Evolutionary conservation across 2,888 invertebrate species (phyloP).

Genomic region (Dicycla oo): DNA sequence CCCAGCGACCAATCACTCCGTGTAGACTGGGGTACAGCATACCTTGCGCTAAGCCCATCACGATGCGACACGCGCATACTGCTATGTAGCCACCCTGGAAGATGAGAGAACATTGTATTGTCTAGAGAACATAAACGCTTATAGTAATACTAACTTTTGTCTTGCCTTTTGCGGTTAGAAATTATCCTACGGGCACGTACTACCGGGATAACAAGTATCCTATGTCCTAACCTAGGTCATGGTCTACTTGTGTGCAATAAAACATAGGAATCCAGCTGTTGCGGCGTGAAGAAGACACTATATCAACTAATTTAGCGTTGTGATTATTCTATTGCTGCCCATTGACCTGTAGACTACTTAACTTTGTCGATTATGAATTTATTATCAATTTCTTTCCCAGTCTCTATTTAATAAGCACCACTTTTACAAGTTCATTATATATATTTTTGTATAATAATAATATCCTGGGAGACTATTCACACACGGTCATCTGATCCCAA

Average conservation of each 20-base stretch:
- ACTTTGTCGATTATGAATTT: not conserved
- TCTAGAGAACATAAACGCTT: not conserved
- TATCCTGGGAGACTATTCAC: too few species aligned
- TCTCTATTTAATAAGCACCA: too few species aligned
- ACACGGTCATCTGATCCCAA: too few species aligned
- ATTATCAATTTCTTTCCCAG: not conserved
- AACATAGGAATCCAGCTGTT: not conserved
- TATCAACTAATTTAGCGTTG: not conserved
- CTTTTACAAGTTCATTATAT: too few species aligned
- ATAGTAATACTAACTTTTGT: not conserved
- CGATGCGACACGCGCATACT: conserved; percentile 88
- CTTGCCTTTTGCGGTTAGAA: too few species aligned
- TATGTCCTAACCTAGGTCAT: too few species aligned
- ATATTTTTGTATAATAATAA: too few species aligned
- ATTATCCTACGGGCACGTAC: too few species aligned
- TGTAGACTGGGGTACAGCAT: conserved; percentile 92
- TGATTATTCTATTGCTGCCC: too few species aligned
- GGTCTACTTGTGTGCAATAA: not conserved
- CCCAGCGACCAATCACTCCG: conserved; percentile 93
- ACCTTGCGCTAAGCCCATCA: conserved; percentile 93
- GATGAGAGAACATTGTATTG: not conserved
- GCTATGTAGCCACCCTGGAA: conserved; percentile 83
- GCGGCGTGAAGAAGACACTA: not conserved
- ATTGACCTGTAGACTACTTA: not conserved
- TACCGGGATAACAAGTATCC: not conserved